phyloP scores from a whole-genome alignment of 2,797 vertebrate species.

The Pangasius mekongensis region DNA sequence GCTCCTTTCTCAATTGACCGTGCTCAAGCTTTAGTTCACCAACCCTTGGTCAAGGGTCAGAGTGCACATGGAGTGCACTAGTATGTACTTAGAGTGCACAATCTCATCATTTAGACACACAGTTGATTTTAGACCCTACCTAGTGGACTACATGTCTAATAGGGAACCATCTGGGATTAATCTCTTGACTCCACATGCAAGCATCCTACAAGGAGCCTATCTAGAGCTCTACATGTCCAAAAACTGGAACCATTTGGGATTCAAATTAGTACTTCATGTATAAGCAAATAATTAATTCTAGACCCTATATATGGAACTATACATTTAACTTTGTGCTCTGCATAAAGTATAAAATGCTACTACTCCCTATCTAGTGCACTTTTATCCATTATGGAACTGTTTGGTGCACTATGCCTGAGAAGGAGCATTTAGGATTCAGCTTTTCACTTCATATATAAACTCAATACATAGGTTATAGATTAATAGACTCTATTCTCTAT shows the following conservation, averaged over 20 bases:
- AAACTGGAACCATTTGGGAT: not conserved
- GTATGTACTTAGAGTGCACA: not conserved
- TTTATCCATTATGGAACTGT: not conserved
- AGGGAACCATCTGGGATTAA: not conserved
- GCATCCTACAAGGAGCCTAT: not conserved
- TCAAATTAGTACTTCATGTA: not conserved
- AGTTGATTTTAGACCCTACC: not conserved
- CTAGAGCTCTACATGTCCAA: not conserved
- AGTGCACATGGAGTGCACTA: slow-evolving; percentile 21
- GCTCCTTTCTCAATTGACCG: slow-evolving; percentile 12
- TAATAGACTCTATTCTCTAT: not conserved
- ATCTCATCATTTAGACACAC: not conserved
- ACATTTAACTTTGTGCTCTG: not conserved
- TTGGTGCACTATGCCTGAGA: not conserved
- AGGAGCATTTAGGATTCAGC: not conserved
- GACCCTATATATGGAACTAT: not conserved
- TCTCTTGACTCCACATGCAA: not conserved
- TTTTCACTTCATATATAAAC: not conserved
- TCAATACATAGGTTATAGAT: not conserved
- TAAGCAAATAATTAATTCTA: not conserved
- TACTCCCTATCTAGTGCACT: not conserved
- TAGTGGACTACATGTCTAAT: not conserved
- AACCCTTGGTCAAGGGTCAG: slow-evolving; percentile 23
- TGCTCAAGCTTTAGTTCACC: slow-evolving; percentile 2
- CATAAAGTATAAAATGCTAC: not conserved